Base-by-base conservation (phyloP, 2,797 vertebrate genomes). In the Acrossocheilus fasciatus region DNA sequence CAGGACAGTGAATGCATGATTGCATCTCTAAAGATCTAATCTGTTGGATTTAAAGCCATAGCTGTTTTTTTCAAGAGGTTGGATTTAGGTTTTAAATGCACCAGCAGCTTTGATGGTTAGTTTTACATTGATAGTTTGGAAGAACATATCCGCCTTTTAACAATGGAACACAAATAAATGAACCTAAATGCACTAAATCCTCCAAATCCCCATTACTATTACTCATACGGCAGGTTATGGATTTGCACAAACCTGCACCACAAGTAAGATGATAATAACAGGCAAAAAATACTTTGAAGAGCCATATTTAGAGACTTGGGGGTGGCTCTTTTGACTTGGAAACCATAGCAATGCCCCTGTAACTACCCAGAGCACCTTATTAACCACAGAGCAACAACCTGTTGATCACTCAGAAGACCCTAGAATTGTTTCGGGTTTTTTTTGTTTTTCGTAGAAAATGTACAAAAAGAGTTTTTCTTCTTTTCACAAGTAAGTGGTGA, bases 31-130 rank as follows among this genome's bases (percentile, higher is more conserved):
- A 50, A 81, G 3, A 36, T 39, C 17, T 66, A 23, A 87, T 84
- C 43, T 70, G 39, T 20, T 14, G 47, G 15, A 81, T 81, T 12
- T 36, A 5, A 18, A 64, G 11, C 69, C 50, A 20, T 57, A 45
- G 20, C 68, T 23, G 39, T 75, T n/a, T 83, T 83, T 47, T 57
- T 70, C 47, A n/a, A 52, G 82, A 64, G 76, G 18, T 47, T 57
- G 17, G 82, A 85, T 62, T 78, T 82, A 78, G 62, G 50, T 69
- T 72, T 84, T 68, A 47, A 81, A 68, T 66, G 78, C 18, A 36
- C 17, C 57, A 26, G 2, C 11, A 68, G 59, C 59, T 66, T 83
- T 15, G 12, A 64, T 59, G 54, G 20, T n/a, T 79, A 11, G 39
- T 43, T 62, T 62, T 30, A 43, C 57, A 79, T 26, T 79, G 23